Percentiles rank a stretch among this genome's conserved stretches.
Conservation (phyloP, 2,888 invertebrate genomes). For the Lasius platythorax region DNA sequence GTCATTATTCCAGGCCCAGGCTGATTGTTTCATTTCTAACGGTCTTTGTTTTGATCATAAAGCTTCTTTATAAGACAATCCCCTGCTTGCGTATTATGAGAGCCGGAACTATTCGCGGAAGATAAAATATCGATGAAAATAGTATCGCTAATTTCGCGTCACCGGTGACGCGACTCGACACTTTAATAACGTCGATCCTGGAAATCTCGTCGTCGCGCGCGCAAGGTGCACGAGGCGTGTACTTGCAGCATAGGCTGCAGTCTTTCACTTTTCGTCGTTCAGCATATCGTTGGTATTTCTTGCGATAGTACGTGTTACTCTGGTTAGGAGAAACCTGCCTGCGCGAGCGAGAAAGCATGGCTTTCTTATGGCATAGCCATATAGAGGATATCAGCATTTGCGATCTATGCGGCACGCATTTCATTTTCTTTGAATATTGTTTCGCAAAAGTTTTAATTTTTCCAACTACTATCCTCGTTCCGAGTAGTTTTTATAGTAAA, state of each 20-base stretch:
- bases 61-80: background rate
- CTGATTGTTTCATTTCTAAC: background rate
- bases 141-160: conserved; percentile 27
- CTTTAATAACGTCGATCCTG: background rate
- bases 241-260: conserved; percentile 6
- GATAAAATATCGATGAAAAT: conserved; percentile 18
- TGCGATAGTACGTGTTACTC: background rate
- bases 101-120: background rate
- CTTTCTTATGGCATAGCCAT: too few relatives aligned
- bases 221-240: background rate
- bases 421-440: background rate
- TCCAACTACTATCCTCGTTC: background rate
- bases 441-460: background rate
- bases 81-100: background rate
- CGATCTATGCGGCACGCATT: background rate
- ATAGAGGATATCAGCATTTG: background rate
- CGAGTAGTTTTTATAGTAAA: too few relatives aligned
- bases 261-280: conserved; percentile 43
- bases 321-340: conserved; percentile 28
- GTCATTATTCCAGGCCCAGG: background rate
- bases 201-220: background rate
- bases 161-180: background rate
- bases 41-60: background rate
- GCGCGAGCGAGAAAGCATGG: conserved; percentile 12
- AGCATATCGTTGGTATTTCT: conserved; percentile 3